Evolutionary conservation across 2,113 vertebrate species (phyloP).

Genomic region (Poeciliopsis prolifica): DNA sequence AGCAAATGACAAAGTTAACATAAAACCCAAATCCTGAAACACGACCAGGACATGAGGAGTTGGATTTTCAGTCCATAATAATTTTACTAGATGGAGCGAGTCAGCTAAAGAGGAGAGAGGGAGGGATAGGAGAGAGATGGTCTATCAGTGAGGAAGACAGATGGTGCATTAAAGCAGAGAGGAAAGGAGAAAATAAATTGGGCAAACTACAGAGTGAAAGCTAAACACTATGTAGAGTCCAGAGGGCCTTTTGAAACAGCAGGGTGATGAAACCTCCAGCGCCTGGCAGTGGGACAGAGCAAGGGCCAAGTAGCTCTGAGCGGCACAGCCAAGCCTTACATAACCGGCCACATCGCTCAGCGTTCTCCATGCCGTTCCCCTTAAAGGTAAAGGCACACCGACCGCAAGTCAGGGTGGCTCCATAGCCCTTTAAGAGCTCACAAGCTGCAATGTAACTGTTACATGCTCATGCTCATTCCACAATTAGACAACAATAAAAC

Average conservation of each 20-base stretch:
- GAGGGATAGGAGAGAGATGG: conserved; percentile 16
- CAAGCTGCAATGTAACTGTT: not conserved
- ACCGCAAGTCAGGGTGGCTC: not conserved
- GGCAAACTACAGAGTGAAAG: conserved; percentile 26
- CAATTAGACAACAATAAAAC: not conserved
- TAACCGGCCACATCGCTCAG: conserved; percentile 52
- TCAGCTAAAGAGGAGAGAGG: conserved; percentile 47
- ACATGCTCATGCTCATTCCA: not conserved
- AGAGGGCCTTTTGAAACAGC: conserved; percentile 48
- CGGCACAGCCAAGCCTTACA: conserved; percentile 58
- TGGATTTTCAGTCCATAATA: conserved; percentile 40
- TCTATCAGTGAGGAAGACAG: conserved; percentile 38
- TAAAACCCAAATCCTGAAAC: too few species aligned
- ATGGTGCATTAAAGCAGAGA: conserved; percentile 42
- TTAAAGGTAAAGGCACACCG: conserved; percentile 44
- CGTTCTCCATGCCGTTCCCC: conserved; percentile 29
- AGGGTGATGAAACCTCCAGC: conserved; percentile 56
- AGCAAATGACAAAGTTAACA: too few species aligned
- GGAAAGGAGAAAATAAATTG: conserved; percentile 36
- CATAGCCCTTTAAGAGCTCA: not conserved
- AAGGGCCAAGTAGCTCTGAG: conserved; percentile 43
- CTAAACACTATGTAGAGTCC: conserved; percentile 51
- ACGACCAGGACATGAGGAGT: not conserved
- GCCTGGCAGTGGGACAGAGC: conserved; percentile 47
- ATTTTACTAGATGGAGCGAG: conserved; percentile 56